Evolutionary conservation across 2,797 vertebrate genomes (phyloP).

Genomic region (Anableps anableps): DNA sequence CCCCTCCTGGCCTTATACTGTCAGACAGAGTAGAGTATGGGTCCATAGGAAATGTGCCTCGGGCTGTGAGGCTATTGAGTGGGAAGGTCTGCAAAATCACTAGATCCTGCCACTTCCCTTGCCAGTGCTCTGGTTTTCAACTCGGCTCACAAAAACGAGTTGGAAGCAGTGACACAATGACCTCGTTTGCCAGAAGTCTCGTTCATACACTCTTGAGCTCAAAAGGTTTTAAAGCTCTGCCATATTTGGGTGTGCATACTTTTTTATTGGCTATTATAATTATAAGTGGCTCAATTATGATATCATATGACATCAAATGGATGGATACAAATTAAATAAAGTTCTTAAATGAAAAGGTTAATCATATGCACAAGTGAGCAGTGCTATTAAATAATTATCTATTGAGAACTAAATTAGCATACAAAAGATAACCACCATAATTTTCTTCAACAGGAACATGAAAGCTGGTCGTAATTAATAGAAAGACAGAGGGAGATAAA

Average conservation of each 20-base stretch:
- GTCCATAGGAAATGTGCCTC: neutral
- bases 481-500: too few species aligned
- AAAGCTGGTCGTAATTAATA: too few species aligned
- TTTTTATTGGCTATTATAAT: neutral
- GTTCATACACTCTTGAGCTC: neutral
- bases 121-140: constrained; percentile 51
- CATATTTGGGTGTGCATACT: neutral
- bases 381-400: too few species aligned
- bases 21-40: constrained; percentile 8
- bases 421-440: too few species aligned
- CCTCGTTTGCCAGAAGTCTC: neutral
- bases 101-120: constrained; percentile 23
- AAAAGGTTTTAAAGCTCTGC: neutral
- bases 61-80: constrained; percentile 19
- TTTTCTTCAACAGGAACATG: too few species aligned
- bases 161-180: neutral
- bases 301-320: too few species aligned
- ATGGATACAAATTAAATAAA: too few species aligned
- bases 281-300: neutral
- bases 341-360: too few species aligned
- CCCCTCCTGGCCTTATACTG: constrained; percentile 30
- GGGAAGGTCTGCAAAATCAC: constrained; percentile 8
- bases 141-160: constrained; percentile 14
- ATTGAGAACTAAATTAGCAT: too few species aligned
- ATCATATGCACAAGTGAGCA: too few species aligned